These are phyloP conservation scores for Erynnis tages DNA, from an alignment of 2,888 invertebrate genomes.

Conservation along the genomic window DNA sequence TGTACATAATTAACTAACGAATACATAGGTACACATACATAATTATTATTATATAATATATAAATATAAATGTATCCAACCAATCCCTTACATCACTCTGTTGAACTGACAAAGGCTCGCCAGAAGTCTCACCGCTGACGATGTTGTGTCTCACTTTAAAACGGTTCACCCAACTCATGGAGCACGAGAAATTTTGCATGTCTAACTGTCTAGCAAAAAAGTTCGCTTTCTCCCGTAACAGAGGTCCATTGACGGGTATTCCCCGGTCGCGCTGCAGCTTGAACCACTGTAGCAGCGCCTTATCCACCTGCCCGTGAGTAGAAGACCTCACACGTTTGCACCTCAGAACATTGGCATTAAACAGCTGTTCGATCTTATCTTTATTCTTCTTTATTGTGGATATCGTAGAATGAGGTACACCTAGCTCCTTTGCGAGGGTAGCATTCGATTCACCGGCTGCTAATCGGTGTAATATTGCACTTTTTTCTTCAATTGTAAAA, in stretches of 20 bases:
- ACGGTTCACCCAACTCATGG: slow-evolving; percentile 38
- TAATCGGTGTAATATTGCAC: slow-evolving; percentile 27
- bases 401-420: slow-evolving; percentile 29
- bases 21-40: too few species aligned
- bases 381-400: slow-evolving; percentile 31
- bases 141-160: slow-evolving; percentile 39
- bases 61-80: too few species aligned
- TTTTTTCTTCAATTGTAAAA: slow-evolving; percentile 17
- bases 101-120: too few species aligned
- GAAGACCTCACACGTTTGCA: slow-evolving; percentile 37
- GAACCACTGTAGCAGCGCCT: slow-evolving; percentile 38
- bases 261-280: slow-evolving; percentile 36
- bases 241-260: slow-evolving; percentile 32
- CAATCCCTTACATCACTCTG: too few species aligned
- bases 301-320: slow-evolving; percentile 36
- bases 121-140: slow-evolving; percentile 38
- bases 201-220: slow-evolving; percentile 34
- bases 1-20: too few species aligned
- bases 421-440: slow-evolving; percentile 26
- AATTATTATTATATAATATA: too few species aligned
- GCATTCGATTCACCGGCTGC: slow-evolving; percentile 16
- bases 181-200: slow-evolving; percentile 35
- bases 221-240: slow-evolving; percentile 36
- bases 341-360: slow-evolving; percentile 39
- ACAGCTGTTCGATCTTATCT: slow-evolving; percentile 37